Evolutionary conservation across 2,888 invertebrate genomes (phyloP), one percentile per base, ranked within the genome.

Genomic region (Punctoribates punctum): DNA sequence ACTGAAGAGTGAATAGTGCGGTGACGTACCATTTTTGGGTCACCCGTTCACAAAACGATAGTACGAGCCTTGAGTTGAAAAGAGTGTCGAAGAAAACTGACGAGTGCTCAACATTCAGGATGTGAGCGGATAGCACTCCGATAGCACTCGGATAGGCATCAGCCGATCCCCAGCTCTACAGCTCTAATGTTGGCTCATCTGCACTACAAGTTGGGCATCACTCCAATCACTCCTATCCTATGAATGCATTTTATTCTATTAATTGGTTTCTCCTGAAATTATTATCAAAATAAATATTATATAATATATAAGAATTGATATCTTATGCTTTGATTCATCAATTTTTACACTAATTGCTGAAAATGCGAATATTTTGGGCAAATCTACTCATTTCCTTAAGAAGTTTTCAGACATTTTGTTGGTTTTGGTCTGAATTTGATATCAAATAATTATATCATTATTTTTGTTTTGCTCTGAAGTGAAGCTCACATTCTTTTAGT

Each of bases 1-100:
- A 25, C 9, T 17, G 3, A 23, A 57, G 25, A 20, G 57, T 23
- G 57, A 57, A 57, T n/a, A 65, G 65, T 65, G 65, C 38, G 57
- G 65, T 65, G 65, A 65, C 65, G 65, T 65, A 34, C 65, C 65
- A 65, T 65, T 65, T 65, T 65, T 65, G 65, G 65, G 65, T 65
- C 65, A 65, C 17, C 6, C 25, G 25, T 25, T 57, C 57, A 57
- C 57, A 6, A n/a, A 57, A 34, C 4, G 8, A 8, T 34, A n/a
- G n/a, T 54, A 3, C 48, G 20, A 54, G 54, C 54, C 54, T 29
- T 62, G 34, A 17, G 29, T 65, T 38, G 8, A n/a, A 34, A 34
- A 60, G n/a, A 60, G n/a, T 2, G 11, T 13, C 13, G 11, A 13
- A 9, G 60, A 23, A 57, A 23, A 23, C 23, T 57, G 57, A 20